These are phyloP conservation scores for Luscinia luscinia DNA, from an alignment of 2,797 vertebrate genomes.

Conservation along the genomic window DNA sequence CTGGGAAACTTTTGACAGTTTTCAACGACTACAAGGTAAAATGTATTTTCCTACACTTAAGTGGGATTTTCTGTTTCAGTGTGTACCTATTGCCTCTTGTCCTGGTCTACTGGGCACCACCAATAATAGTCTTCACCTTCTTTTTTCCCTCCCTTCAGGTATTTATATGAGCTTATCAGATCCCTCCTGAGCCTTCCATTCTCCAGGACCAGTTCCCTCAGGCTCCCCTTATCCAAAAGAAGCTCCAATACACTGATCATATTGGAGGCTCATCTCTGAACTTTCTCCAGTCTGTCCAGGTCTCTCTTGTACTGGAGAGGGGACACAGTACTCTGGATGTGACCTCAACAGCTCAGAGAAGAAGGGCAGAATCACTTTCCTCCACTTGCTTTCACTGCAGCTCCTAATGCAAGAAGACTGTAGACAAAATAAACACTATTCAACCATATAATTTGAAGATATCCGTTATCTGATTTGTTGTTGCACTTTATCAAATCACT, in stretches of 20 bases:
- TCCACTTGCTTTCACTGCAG: not conserved
- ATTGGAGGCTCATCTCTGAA: accelerated
- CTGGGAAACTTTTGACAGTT: not conserved
- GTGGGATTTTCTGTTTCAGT: not conserved
- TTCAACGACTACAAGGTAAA: not conserved
- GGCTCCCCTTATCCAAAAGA: not conserved
- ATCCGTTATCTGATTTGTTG: not conserved
- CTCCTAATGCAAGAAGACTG: not conserved
- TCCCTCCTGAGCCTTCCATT: not conserved
- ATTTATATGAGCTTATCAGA: not conserved
- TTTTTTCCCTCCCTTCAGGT: not conserved
- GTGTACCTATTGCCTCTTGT: not conserved
- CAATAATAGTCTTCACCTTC: not conserved
- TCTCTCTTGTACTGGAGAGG: too few relatives aligned
- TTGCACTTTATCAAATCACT: not conserved
- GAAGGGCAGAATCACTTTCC: not conserved
- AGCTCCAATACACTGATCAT: not conserved
- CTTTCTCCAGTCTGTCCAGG: not conserved
- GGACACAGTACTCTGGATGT: not conserved
- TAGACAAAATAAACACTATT: not conserved
- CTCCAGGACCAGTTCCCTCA: not conserved
- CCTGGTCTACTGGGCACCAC: not conserved
- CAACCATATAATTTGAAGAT: not conserved
- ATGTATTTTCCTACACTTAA: not conserved
- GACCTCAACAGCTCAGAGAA: not conserved